Evolutionary conservation across 2,797 vertebrate genomes (phyloP).

Genomic region (Poeciliopsis turneri): DNA sequence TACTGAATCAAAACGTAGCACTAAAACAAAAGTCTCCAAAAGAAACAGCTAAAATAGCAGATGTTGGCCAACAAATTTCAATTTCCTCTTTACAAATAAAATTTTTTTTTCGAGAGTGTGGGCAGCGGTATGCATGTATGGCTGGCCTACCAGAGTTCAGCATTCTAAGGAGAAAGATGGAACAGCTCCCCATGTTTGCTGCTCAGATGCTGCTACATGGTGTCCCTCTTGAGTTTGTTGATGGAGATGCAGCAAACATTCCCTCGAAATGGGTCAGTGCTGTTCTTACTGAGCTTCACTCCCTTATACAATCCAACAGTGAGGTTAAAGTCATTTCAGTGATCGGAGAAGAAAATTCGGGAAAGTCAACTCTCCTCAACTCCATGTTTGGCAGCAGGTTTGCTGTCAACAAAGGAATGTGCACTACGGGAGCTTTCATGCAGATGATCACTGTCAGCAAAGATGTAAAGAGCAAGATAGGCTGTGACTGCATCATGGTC

Average conservation of each 20-base stretch:
- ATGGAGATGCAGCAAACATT: constrained; percentile 74
- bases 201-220: constrained; percentile 72
- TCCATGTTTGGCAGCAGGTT: constrained; percentile 81
- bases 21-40: background rate
- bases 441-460: constrained; percentile 64
- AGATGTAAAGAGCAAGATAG: constrained; percentile 58
- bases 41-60: constrained; percentile 9
- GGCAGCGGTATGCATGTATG: constrained; percentile 63
- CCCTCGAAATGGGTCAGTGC: constrained; percentile 71
- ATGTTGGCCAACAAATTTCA: constrained; percentile 55
- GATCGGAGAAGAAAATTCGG: constrained; percentile 71
- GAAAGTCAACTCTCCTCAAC: constrained; percentile 79
- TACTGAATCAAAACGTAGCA: constrained; percentile 47
- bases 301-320: constrained; percentile 51
- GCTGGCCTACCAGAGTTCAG: constrained; percentile 39
- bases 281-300: constrained; percentile 66
- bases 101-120: constrained; percentile 52
- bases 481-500: constrained; percentile 73
- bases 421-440: constrained; percentile 78
- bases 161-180: constrained; percentile 33
- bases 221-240: constrained; percentile 75
- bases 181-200: constrained; percentile 61
- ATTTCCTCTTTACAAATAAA: constrained; percentile 36
- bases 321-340: constrained; percentile 70
- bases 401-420: constrained; percentile 58